Percentiles rank a stretch among this genome's conserved stretches.
These are phyloP conservation scores for Eleginops maclovinus DNA, from an alignment of 2,113 vertebrate genomes.

Conservation along the genomic window DNA sequence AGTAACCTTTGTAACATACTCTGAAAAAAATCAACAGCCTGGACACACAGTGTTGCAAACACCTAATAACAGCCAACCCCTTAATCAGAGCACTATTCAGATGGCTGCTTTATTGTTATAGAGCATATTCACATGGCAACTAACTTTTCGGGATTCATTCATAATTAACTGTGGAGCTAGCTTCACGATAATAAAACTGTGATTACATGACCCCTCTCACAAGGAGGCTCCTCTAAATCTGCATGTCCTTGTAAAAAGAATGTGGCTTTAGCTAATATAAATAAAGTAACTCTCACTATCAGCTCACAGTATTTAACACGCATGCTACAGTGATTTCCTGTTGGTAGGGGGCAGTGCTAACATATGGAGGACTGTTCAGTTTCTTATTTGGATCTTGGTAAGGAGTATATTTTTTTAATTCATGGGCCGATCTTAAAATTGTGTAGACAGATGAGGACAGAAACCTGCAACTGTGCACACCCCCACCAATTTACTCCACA, in stretches of 20 bases:
- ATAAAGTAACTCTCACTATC: not conserved
- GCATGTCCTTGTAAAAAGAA: not conserved
- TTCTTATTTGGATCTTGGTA: slow-evolving; percentile 8
- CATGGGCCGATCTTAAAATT: not conserved
- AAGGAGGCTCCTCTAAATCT: not conserved
- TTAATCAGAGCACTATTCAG: slow-evolving; percentile 12
- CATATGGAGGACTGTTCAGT: slow-evolving; percentile 47
- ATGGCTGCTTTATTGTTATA: not conserved
- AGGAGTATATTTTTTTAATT: not conserved
- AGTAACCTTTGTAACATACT: slow-evolving; percentile 58
- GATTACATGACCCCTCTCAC: not conserved
- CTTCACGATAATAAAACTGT: not conserved
- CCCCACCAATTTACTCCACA: slow-evolving; percentile 16
- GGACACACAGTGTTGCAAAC: slow-evolving; percentile 31
- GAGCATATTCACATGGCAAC: not conserved
- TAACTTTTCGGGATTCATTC: slow-evolving; percentile 16
- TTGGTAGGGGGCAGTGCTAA: slow-evolving; percentile 72
- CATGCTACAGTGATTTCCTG: slow-evolving; percentile 57
- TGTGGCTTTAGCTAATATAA: not conserved
- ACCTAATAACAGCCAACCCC: slow-evolving; percentile 12
- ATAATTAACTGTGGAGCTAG: not conserved
- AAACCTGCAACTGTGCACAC: slow-evolving; percentile 14
- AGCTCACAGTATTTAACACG: slow-evolving; percentile 13
- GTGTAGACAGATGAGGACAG: not conserved
- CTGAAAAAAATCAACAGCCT: slow-evolving; percentile 49